Evolutionary conservation across 2,113 vertebrate species (phyloP).

Genomic region (Pampusana beccarii): DNA sequence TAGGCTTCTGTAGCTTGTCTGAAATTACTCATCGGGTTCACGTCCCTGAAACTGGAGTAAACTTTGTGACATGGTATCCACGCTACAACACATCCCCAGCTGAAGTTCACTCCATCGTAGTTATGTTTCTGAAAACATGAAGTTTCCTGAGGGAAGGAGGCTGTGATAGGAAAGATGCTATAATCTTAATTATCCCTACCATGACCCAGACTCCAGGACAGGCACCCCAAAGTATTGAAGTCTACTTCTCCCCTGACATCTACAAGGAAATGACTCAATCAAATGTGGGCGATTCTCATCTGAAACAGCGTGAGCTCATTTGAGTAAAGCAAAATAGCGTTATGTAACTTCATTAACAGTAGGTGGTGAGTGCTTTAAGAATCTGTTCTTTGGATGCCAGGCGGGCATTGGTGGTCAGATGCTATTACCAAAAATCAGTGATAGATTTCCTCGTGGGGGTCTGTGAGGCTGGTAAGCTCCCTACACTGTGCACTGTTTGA

Average conservation of each 20-base stretch:
- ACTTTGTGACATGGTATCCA: neutral
- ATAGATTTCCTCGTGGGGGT: neutral
- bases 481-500: neutral
- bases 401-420: neutral
- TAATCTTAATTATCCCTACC: neutral
- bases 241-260: neutral
- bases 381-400: neutral
- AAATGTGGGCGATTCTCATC: neutral
- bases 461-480: neutral
- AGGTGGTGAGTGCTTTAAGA: neutral
- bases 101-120: fast-evolving
- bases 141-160: neutral
- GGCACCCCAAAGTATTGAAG: neutral
- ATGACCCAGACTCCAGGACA: neutral
- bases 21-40: constrained; percentile 12
- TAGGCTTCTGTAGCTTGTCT: constrained; percentile 24
- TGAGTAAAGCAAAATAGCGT: neutral
- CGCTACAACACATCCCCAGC: neutral
- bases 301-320: neutral
- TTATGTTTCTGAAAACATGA: neutral
- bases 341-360: neutral
- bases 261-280: neutral
- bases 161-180: neutral
- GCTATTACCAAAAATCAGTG: fast-evolving
- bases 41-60: neutral